These are phyloP conservation scores for Trissonchulus sp. DNA, from an alignment of 2,888 invertebrate genomes.

Conservation along the genomic window DNA sequence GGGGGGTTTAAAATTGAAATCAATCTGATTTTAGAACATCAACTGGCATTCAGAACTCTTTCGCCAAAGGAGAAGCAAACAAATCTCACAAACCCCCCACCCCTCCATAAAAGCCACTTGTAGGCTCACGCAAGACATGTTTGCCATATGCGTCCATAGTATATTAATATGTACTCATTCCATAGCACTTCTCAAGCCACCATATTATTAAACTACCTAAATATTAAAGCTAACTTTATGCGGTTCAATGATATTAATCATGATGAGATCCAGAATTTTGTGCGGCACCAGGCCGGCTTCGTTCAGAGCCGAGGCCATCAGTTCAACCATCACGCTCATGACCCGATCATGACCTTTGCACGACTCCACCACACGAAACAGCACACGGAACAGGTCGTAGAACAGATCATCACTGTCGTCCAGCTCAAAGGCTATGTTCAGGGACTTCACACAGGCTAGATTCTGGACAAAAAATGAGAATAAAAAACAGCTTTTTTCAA, in stretches of 20 bases:
- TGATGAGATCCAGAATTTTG: slow-evolving; percentile 83
- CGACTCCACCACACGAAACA: slow-evolving; percentile 16
- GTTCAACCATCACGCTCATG: slow-evolving; percentile 92
- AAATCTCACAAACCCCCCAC: no score
- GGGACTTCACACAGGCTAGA: slow-evolving; percentile 91
- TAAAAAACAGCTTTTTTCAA: background rate
- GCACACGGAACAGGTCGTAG: slow-evolving; percentile 68
- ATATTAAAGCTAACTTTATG: slow-evolving; percentile 53
- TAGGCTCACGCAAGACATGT: no score
- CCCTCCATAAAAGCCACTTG: no score
- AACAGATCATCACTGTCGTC: slow-evolving; percentile 67
- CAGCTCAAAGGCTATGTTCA: slow-evolving; percentile 96
- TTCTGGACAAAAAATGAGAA: slow-evolving; percentile 58
- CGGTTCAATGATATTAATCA: slow-evolving; percentile 89
- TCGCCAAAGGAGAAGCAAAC: no score
- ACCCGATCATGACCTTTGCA: slow-evolving; percentile 56
- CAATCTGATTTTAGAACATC: no score
- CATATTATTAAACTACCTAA: no score
- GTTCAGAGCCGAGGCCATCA: slow-evolving; percentile 83
- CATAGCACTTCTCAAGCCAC: no score
- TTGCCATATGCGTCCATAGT: no score
- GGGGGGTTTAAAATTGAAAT: no score
- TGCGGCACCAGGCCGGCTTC: slow-evolving; percentile 92
- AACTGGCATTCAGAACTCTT: no score
- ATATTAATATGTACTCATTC: no score